Percentiles rank a stretch among this genome's conserved stretches.
phyloP scores from a whole-genome alignment of 1,140 invertebrate genomes.

The Heliconius eleuchia region DNA sequence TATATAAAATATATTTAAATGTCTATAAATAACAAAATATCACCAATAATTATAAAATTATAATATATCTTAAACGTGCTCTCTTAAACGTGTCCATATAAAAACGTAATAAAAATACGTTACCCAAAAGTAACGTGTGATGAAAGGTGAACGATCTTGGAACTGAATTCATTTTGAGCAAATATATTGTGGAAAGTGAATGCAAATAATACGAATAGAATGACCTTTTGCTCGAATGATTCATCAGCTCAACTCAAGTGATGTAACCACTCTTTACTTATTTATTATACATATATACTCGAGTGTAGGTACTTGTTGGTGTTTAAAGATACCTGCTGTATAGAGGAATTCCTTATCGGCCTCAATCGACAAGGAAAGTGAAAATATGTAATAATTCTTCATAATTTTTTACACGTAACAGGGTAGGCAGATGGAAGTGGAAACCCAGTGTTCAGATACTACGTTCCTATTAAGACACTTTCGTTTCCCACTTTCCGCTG shows the following conservation, averaged over 20 bases:
- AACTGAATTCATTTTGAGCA: slow-evolving; percentile 49
- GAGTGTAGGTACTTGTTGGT: slow-evolving; percentile 32
- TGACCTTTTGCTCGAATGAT: slow-evolving; percentile 74
- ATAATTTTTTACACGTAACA: not conserved
- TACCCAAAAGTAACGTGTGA: not conserved
- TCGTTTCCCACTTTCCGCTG: no score
- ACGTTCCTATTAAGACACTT: no score
- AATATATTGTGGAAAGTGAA: slow-evolving; percentile 71
- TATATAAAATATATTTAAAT: not conserved
- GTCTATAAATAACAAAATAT: not conserved
- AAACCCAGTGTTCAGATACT: no score
- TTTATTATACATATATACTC: slow-evolving; percentile 44
- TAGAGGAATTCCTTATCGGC: slow-evolving; percentile 53
- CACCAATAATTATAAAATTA: not conserved
- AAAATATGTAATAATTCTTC: slow-evolving; percentile 48
- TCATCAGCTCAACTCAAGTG: slow-evolving; percentile 73
- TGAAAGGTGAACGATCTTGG: slow-evolving; percentile 57
- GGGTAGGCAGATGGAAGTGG: no score
- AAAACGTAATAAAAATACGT: not conserved
- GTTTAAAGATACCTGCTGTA: slow-evolving; percentile 37
- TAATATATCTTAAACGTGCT: not conserved
- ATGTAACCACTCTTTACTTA: slow-evolving; percentile 58
- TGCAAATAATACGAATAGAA: slow-evolving; percentile 69
- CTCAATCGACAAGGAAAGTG: slow-evolving; percentile 66
- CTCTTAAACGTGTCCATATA: not conserved